Evolutionary conservation across 2,888 invertebrate species (phyloP).

Genomic region (Scaptomyza reducta): DNA sequence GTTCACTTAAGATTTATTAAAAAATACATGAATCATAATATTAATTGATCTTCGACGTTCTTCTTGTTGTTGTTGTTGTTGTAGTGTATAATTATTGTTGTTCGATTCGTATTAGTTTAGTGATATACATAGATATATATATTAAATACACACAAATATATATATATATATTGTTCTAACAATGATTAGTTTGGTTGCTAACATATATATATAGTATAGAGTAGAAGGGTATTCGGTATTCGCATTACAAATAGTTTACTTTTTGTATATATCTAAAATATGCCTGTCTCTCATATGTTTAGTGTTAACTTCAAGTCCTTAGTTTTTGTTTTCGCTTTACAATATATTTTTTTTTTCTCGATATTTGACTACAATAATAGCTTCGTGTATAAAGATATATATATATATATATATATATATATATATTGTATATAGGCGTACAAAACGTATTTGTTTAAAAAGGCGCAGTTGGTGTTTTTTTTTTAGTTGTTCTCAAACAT

Average conservation of each 20-base stretch:
- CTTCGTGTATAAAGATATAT: slow-evolving; percentile 40
- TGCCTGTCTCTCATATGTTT: slow-evolving; percentile 51
- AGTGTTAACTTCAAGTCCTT: slow-evolving; percentile 59
- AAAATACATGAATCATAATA: slow-evolving; percentile 69
- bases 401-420: slow-evolving; percentile 23
- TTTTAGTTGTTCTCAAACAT: slow-evolving; percentile 1
- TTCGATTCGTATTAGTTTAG: slow-evolving; percentile 39
- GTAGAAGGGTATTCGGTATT: slow-evolving; percentile 11
- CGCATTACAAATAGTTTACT: slow-evolving; percentile 20
- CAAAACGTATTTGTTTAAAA: slow-evolving; percentile 49
- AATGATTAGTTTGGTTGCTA: slow-evolving; percentile 7
- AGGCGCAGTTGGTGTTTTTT: slow-evolving; percentile 70
- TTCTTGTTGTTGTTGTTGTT: slow-evolving; percentile 18
- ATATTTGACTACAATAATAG: slow-evolving; percentile 52
- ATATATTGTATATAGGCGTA: slow-evolving; percentile 40
- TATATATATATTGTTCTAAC: slow-evolving; percentile 15
- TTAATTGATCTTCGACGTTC: slow-evolving; percentile 33
- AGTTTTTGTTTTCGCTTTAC: slow-evolving; percentile 6
- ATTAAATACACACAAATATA: not conserved
- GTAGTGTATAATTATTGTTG: slow-evolving; percentile 34
- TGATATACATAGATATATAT: slow-evolving; percentile 4
- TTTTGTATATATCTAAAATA: slow-evolving; percentile 49
- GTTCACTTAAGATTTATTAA: slow-evolving; percentile 61
- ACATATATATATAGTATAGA: not conserved
- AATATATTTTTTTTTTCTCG: slow-evolving; percentile 31